Conservation (phyloP, 2,888 invertebrate species). For the Neoaliturus tenellus region DNA sequence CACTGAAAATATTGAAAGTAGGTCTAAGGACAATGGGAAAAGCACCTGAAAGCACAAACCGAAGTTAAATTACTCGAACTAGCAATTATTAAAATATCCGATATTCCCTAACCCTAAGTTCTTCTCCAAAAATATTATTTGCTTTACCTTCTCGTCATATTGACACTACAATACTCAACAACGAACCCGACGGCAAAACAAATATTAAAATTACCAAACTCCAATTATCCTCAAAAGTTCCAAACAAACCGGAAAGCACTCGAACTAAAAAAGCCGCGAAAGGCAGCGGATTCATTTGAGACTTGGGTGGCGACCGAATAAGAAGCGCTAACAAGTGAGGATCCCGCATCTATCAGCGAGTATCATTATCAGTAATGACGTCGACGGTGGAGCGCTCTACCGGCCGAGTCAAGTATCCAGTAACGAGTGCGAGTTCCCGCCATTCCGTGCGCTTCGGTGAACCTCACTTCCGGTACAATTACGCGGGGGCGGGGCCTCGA, state of each 20-base stretch:
- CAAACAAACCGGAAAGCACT: constrained; percentile 7
- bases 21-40: no score
- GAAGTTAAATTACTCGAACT: no score
- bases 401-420: neutral
- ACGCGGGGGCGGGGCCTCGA: constrained; percentile 18
- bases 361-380: constrained; percentile 17
- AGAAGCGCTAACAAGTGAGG: neutral
- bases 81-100: no score
- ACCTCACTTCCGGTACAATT: constrained; percentile 1
- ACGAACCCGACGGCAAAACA: no score
- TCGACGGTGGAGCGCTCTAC: neutral
- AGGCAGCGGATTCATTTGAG: neutral
- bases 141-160: no score
- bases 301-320: neutral
- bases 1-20: no score
- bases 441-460: constrained; percentile 30
- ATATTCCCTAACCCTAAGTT: no score
- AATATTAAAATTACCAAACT: neutral
- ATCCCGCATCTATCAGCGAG: neutral
- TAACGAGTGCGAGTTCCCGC: constrained; percentile 38
- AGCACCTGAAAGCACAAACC: no score
- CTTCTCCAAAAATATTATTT: no score
- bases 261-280: neutral
- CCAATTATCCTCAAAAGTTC: neutral
- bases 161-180: no score